Evolutionary conservation across 1,140 invertebrate genomes (phyloP).

Genomic region (Ctenoplectra terminalis): DNA sequence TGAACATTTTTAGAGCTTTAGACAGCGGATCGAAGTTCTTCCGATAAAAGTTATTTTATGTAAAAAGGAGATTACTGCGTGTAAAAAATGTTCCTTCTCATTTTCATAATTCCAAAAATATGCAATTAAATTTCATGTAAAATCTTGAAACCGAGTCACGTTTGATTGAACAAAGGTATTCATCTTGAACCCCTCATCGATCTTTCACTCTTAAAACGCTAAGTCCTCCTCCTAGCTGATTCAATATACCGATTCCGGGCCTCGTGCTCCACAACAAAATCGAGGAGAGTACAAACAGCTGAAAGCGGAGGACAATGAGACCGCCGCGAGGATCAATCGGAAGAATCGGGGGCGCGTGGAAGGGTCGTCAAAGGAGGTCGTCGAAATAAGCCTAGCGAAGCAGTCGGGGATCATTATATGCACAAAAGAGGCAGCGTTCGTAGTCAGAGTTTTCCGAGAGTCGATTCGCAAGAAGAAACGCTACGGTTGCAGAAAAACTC

Average conservation of each 20-base stretch:
- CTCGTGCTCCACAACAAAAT: conserved; percentile 12
- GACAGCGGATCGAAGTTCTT: too few species aligned
- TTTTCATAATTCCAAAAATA: too few species aligned
- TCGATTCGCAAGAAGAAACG: conserved; percentile 63
- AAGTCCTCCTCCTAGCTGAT: neutral
- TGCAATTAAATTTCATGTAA: too few species aligned
- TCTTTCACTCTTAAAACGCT: neutral
- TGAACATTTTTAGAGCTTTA: too few species aligned
- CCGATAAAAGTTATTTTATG: too few species aligned
- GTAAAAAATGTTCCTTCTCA: too few species aligned
- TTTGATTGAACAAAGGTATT: conserved; percentile 8
- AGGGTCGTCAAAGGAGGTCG: conserved; percentile 38
- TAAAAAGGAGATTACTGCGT: too few species aligned
- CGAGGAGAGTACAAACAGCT: conserved; percentile 28
- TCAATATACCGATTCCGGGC: neutral
- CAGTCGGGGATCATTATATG: conserved; percentile 49
- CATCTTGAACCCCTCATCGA: too few species aligned
- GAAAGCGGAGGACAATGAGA: conserved; percentile 33
- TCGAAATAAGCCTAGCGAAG: conserved; percentile 53
- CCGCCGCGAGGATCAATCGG: conserved; percentile 31
- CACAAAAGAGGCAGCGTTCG: conserved; percentile 31
- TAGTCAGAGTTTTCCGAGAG: conserved; percentile 30
- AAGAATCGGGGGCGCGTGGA: conserved; percentile 4
- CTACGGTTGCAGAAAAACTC: conserved; percentile 61
- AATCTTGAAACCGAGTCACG: too few species aligned